Evolutionary conservation across 2,888 invertebrate genomes (phyloP).

Genomic region (Limnephilus rhombicus): DNA sequence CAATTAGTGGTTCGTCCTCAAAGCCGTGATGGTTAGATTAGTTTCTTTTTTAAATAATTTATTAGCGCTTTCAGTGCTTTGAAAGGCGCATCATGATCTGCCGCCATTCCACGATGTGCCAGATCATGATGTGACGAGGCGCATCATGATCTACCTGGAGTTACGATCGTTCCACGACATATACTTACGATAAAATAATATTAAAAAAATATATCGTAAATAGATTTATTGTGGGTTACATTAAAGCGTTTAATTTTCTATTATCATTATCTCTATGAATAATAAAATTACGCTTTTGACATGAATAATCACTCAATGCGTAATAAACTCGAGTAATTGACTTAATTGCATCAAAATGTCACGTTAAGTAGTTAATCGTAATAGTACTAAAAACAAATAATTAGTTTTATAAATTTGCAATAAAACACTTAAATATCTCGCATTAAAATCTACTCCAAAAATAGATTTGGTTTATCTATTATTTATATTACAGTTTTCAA

Average conservation of each 20-base stretch:
- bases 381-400: not conserved
- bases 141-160: too few species aligned
- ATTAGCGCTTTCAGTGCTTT: too few species aligned
- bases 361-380: not conserved
- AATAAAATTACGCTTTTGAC: not conserved
- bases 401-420: not conserved
- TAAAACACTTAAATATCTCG: not conserved
- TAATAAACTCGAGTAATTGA: not conserved
- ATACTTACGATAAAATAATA: not conserved
- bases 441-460: not conserved
- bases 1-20: too few species aligned
- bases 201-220: not conserved
- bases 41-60: too few species aligned
- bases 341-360: not conserved
- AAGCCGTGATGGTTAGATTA: too few species aligned
- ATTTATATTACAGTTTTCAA: not conserved
- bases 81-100: too few species aligned
- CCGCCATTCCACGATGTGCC: too few species aligned
- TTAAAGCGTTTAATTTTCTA: not conserved
- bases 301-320: not conserved
- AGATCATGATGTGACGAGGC: too few species aligned
- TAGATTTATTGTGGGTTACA: not conserved
- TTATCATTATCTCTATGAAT: not conserved
- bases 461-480: not conserved
- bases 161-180: too few species aligned